A percentile compares a stretch with the other conserved stretches of the same genome.
These are phyloP conservation scores for Manis crassicaudata DNA, from an alignment of 2,797 vertebrate genomes.

Conservation along the genomic window DNA sequence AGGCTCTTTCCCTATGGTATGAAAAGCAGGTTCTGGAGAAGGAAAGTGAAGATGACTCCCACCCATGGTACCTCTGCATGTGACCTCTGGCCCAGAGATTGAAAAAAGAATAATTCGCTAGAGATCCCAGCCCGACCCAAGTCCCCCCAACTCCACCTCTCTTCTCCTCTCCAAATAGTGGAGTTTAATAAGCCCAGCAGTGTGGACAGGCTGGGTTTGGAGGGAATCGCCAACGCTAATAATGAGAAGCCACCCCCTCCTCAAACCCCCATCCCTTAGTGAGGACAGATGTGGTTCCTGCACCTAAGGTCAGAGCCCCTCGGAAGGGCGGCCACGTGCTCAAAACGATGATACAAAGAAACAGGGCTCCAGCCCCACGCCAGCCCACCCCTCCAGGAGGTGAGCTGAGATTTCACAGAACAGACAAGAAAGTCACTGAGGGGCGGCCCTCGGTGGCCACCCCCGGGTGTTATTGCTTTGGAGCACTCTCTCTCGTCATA, in stretches of 20 bases:
- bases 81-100: slow-evolving; percentile 6
- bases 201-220: background rate
- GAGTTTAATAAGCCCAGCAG: slow-evolving; percentile 4
- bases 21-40: slow-evolving; percentile 13
- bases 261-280: background rate
- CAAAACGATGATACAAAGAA: slow-evolving; percentile 66
- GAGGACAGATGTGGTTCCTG: slow-evolving; percentile 46
- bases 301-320: slow-evolving; percentile 42
- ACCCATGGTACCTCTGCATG: background rate
- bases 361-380: slow-evolving; percentile 65
- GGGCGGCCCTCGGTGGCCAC: slow-evolving; percentile 58
- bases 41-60: background rate
- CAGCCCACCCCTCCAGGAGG: slow-evolving; percentile 73
- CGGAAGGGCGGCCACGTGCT: background rate
- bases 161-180: background rate
- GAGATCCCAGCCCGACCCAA: background rate
- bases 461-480: slow-evolving; percentile 79
- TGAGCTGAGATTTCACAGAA: slow-evolving; percentile 74
- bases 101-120: background rate
- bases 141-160: background rate
- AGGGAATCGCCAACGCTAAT: background rate
- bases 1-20: slow-evolving; percentile 37
- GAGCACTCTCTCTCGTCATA: slow-evolving; percentile 32
- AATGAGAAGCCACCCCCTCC: background rate
- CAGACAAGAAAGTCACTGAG: slow-evolving; percentile 70